Percentiles rank a stretch among this genome's conserved stretches.
These are phyloP conservation scores for Orbicella faveolata DNA, from an alignment of 64 coral and sea anemone species.

Conservation along the genomic window DNA sequence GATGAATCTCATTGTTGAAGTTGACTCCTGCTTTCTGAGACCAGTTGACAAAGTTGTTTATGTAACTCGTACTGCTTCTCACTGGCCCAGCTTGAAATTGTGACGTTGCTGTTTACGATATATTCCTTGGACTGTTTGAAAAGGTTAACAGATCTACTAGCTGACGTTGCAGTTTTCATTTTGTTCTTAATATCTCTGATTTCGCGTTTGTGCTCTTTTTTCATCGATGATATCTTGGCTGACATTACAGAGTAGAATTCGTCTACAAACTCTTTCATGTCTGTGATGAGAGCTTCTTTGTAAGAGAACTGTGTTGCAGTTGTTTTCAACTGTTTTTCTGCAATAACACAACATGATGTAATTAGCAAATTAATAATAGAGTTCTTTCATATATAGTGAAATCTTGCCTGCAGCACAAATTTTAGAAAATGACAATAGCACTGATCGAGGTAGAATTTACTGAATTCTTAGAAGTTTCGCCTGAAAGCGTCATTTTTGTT, in stretches of 20 bases:
- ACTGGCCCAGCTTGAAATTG: neutral
- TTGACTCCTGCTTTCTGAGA: neutral
- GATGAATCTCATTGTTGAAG: neutral
- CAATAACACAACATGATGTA: neutral
- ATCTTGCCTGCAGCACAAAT: no score
- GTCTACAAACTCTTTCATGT: slow-evolving; percentile 8
- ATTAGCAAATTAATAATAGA: neutral
- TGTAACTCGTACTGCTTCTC: neutral
- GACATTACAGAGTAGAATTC: neutral
- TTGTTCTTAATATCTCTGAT: neutral
- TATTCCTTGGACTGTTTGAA: neutral
- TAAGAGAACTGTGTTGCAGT: neutral
- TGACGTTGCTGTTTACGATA: neutral
- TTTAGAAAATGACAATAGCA: no score
- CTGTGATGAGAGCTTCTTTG: neutral
- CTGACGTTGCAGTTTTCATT: neutral
- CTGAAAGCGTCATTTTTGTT: no score
- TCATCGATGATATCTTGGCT: neutral
- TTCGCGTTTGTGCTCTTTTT: neutral
- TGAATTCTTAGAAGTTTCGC: no score
- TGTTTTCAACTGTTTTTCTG: neutral
- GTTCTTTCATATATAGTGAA: neutral
- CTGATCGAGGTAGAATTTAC: no score
- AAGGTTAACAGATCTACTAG: neutral
- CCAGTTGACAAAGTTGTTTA: neutral